phyloP scores from a whole-genome alignment of 1,140 invertebrate genomes.

The Pogonognathellus flavescens region DNA sequence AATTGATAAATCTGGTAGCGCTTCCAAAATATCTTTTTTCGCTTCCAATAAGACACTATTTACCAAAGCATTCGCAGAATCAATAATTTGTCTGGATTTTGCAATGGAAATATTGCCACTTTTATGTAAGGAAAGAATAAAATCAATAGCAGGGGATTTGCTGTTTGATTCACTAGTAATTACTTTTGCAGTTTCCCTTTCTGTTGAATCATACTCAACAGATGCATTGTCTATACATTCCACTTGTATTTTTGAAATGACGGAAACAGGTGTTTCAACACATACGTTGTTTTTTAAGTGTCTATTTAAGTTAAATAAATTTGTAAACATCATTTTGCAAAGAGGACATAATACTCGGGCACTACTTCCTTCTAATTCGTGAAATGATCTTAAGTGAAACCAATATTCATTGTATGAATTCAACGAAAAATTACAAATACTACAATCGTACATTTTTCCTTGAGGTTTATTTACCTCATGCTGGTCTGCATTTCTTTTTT shows the following conservation, averaged over 20 bases:
- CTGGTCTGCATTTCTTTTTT: background rate
- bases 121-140: background rate
- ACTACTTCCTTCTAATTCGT: background rate
- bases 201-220: too few species aligned
- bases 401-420: background rate
- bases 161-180: too few species aligned
- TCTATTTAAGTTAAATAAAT: background rate
- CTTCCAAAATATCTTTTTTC: background rate
- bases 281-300: background rate
- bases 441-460: background rate
- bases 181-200: too few species aligned
- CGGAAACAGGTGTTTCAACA: too few species aligned
- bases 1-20: too few species aligned
- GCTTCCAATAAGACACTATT: background rate
- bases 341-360: background rate
- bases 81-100: background rate
- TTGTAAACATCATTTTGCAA: constrained; percentile 9
- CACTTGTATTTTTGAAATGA: too few species aligned
- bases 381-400: background rate
- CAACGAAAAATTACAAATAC: background rate
- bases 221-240: too few species aligned
- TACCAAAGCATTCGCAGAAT: background rate
- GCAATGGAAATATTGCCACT: background rate
- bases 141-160: background rate
- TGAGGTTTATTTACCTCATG: background rate